These are phyloP conservation scores for Lytechinus pictus DNA, from an alignment of 35 echinoderm and acorn worm species.

Conservation along the genomic window DNA sequence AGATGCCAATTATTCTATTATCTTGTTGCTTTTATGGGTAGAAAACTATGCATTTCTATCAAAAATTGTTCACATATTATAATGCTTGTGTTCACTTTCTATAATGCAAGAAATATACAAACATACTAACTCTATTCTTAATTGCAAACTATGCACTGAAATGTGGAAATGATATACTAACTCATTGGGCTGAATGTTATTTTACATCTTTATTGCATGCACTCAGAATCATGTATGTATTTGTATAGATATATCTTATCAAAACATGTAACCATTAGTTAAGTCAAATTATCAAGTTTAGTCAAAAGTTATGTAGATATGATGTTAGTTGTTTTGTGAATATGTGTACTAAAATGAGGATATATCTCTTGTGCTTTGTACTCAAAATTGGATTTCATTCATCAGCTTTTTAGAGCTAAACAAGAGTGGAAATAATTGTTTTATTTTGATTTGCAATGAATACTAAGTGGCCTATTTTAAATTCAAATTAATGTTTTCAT, in stretches of 20 bases:
- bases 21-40: neutral
- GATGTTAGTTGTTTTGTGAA: neutral
- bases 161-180: neutral
- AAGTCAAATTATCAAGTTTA: neutral
- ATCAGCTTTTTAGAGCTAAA: neutral
- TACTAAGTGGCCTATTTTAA: neutral
- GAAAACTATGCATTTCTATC: neutral
- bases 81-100: neutral
- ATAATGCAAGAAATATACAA: neutral
- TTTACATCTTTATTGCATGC: neutral
- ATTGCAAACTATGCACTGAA: neutral
- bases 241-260: neutral
- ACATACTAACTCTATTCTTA: neutral
- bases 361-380: neutral
- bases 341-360: neutral
- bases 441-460: neutral
- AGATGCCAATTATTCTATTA: neutral
- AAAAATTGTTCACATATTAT: neutral
- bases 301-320: neutral
- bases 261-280: neutral
- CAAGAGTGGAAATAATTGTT: no score
- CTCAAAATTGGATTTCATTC: neutral
- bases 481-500: neutral
- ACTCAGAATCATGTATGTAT: neutral
- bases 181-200: neutral